Percentiles rank a stretch among this genome's conserved stretches.
Conservation (phyloP, 1,140 invertebrate species). For the Brachionus manjavacas region DNA sequence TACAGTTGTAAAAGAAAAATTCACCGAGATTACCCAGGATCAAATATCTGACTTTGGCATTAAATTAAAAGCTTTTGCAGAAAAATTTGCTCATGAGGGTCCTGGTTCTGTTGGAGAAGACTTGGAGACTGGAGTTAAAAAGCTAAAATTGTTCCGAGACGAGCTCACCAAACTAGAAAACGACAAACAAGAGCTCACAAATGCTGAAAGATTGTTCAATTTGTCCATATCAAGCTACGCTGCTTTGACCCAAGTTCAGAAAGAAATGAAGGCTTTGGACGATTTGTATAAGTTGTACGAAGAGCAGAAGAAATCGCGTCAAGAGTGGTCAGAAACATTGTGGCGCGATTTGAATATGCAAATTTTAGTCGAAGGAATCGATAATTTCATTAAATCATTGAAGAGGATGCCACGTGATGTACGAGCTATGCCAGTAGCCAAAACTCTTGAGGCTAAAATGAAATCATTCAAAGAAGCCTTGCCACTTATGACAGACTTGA, state of each 20-base stretch:
- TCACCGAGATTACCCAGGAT: conserved; percentile 62
- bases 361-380: conserved; percentile 75
- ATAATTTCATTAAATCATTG: conserved; percentile 73
- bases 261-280: conserved; percentile 69
- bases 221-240: conserved; percentile 74
- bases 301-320: conserved; percentile 67
- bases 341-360: conserved; percentile 80
- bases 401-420: conserved; percentile 63
- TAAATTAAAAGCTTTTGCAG: conserved; percentile 25
- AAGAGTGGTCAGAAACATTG: conserved; percentile 75
- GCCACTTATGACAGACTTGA: conserved; percentile 79
- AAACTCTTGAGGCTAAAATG: conserved; percentile 72
- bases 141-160: conserved; percentile 64
- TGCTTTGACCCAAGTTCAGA: conserved; percentile 66
- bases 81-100: not conserved
- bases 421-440: conserved; percentile 63
- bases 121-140: conserved; percentile 48
- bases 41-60: conserved; percentile 37
- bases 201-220: conserved; percentile 78
- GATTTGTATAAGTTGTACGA: conserved; percentile 72
- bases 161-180: conserved; percentile 66
- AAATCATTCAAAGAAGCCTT: conserved; percentile 79
- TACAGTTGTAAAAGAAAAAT: conserved; percentile 61
- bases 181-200: conserved; percentile 66
- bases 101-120: conserved; percentile 39